phyloP scores from a whole-genome alignment of 2,797 vertebrate species.

The Fistularia tabacaria region DNA sequence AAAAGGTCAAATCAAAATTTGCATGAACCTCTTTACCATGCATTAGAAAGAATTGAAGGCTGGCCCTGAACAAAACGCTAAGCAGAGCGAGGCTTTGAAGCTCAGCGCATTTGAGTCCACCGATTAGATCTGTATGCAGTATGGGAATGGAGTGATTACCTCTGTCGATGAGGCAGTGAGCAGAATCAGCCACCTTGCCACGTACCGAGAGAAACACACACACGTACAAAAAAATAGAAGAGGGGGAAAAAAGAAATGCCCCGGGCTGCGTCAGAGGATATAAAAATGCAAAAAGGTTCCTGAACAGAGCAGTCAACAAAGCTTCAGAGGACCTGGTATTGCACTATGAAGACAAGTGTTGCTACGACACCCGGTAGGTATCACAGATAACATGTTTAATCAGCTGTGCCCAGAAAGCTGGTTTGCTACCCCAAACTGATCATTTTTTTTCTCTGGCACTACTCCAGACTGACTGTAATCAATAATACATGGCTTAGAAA shows the following conservation, averaged over 20 bases:
- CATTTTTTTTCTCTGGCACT: no score
- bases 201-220: conserved; percentile 15
- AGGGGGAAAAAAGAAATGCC: neutral
- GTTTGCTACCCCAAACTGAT: no score
- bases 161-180: conserved; percentile 15
- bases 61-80: conserved; percentile 34
- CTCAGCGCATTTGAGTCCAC: conserved; percentile 38
- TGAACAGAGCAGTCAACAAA: no score
- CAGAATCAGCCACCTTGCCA: neutral
- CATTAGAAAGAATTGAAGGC: conserved; percentile 41
- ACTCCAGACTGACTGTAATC: no score
- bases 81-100: conserved; percentile 52
- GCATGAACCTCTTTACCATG: conserved; percentile 47
- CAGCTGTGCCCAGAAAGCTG: no score
- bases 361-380: no score
- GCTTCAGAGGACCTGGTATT: no score
- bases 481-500: no score
- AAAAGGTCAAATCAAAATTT: conserved; percentile 49
- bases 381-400: no score
- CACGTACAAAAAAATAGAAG: neutral
- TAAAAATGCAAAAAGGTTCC: no score
- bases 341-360: no score
- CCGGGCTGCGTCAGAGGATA: no score
- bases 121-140: conserved; percentile 26
- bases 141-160: conserved; percentile 29